Conservation (phyloP, 2,888 invertebrate species). For the Frankliniella intonsa region DNA sequence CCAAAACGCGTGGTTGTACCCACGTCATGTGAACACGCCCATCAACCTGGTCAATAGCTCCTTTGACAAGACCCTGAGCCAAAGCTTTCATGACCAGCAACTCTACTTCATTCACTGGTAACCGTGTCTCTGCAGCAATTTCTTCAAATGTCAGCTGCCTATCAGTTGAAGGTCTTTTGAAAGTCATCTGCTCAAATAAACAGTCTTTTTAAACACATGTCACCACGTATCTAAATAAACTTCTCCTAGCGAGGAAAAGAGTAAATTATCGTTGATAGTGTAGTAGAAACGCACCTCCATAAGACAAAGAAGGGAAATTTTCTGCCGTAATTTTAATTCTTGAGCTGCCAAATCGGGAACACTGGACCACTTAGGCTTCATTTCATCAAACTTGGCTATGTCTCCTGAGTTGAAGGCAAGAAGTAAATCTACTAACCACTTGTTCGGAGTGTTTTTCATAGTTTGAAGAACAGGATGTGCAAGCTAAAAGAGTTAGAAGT, state of each 20-base stretch:
- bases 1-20: conserved; percentile 79
- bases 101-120: conserved; percentile 85
- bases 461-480: conserved; percentile 91
- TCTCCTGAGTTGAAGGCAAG: conserved; percentile 84
- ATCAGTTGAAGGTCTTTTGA: conserved; percentile 84
- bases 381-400: conserved; percentile 65
- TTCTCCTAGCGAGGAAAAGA: not conserved
- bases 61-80: conserved; percentile 87
- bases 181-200: conserved; percentile 72
- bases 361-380: conserved; percentile 69
- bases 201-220: not conserved
- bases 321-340: conserved; percentile 77
- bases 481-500: conserved; percentile 56
- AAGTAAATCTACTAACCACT: conserved; percentile 83
- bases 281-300: conserved; percentile 68
- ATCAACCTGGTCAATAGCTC: conserved; percentile 89
- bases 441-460: conserved; percentile 71
- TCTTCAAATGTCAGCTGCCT: conserved; percentile 82
- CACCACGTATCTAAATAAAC: not conserved
- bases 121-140: conserved; percentile 78
- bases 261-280: conserved; percentile 6
- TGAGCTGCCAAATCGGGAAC: conserved; percentile 80
- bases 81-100: conserved; percentile 96
- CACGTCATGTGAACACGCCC: conserved; percentile 72
- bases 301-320: conserved; percentile 89